These are phyloP conservation scores for Dioctria linearis DNA, from an alignment of 2,888 invertebrate genomes.

Conservation along the genomic window DNA sequence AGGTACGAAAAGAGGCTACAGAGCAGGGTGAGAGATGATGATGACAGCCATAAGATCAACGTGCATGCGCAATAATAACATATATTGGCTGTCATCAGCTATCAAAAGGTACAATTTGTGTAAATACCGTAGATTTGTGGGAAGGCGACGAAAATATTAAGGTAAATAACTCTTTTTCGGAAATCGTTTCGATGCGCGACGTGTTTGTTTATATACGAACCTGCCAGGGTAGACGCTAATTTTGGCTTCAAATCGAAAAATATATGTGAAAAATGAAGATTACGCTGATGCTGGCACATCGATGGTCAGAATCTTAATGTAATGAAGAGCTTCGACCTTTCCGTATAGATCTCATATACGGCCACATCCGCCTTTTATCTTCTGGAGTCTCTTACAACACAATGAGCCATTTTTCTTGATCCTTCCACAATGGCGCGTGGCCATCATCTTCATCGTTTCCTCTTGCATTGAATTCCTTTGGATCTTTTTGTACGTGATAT, in stretches of 20 bases:
- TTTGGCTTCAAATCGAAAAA: conserved; percentile 27
- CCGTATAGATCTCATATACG: conserved; percentile 35
- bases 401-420: conserved; percentile 54
- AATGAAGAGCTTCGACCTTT: conserved; percentile 51
- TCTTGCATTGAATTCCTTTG: conserved; percentile 45
- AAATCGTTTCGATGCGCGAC: conserved; percentile 12
- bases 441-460: conserved; percentile 48
- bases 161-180: conserved; percentile 47
- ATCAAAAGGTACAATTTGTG: conserved; percentile 54
- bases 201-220: conserved; percentile 39
- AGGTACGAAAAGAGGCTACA: neutral
- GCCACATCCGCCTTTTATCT: conserved; percentile 50
- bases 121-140: conserved; percentile 55
- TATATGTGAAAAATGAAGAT: neutral
- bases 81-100: conserved; percentile 55
- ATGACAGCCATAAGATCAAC: conserved; percentile 48
- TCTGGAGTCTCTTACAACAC: conserved; percentile 37
- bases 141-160: conserved; percentile 50
- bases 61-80: conserved; percentile 52
- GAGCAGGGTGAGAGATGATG: conserved; percentile 48
- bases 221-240: conserved; percentile 36
- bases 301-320: conserved; percentile 17
- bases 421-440: conserved; percentile 55
- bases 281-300: neutral
- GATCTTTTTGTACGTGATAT: conserved; percentile 31